phyloP scores from a whole-genome alignment of 2,888 invertebrate species.

The Piscicola geometra region DNA sequence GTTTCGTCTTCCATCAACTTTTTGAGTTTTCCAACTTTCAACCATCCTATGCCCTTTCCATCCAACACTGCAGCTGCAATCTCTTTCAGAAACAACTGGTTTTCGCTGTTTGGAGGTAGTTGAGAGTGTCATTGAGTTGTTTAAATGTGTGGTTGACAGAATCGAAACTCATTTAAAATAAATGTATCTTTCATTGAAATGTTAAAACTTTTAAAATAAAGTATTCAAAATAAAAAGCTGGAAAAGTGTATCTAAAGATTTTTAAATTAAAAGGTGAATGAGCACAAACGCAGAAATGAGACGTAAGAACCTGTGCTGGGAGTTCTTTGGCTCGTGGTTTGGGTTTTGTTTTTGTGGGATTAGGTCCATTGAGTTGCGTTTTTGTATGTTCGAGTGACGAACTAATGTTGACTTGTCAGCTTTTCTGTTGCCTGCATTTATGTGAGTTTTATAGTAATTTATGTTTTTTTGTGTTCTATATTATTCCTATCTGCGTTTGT shows the following conservation, averaged over 20 bases:
- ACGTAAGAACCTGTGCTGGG: constrained; percentile 42
- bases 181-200: too few species aligned
- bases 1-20: constrained; percentile 98
- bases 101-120: constrained; percentile 62
- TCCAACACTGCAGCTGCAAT: constrained; percentile 76
- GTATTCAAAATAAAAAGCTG: too few species aligned
- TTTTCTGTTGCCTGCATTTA: constrained; percentile 58
- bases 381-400: constrained; percentile 50
- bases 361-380: constrained; percentile 40
- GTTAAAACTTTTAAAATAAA: too few species aligned
- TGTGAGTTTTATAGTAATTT: too few species aligned
- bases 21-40: constrained; percentile 83
- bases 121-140: too few species aligned
- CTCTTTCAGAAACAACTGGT: constrained; percentile 89
- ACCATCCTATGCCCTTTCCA: constrained; percentile 93
- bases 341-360: constrained; percentile 34
- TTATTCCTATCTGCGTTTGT: too few species aligned
- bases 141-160: too few species aligned
- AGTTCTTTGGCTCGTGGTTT: constrained; percentile 36
- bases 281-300: too few species aligned
- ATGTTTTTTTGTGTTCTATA: too few species aligned
- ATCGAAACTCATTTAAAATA: too few species aligned
- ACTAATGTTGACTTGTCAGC: constrained; percentile 85
- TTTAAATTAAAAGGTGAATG: too few species aligned
- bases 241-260: too few species aligned